Percentiles rank a stretch among this genome's conserved stretches.
These are phyloP conservation scores for Ethmia dodecea DNA, from an alignment of 2,888 invertebrate genomes.

Conservation along the genomic window DNA sequence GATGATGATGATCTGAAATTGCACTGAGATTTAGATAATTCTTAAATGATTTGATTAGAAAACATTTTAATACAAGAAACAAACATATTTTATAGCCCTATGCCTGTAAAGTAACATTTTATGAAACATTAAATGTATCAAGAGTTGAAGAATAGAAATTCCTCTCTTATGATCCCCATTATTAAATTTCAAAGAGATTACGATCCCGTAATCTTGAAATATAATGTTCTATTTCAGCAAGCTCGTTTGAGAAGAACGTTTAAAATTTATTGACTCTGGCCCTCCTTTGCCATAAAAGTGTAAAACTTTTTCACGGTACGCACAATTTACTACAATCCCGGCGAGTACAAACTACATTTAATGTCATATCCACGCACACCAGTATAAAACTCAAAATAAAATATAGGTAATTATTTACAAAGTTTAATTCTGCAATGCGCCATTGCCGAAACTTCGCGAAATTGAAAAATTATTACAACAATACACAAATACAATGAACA, in stretches of 20 bases:
- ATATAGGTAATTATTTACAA: conserved; percentile 30
- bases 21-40: too few relatives aligned
- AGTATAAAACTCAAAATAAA: conserved; percentile 21
- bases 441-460: conserved; percentile 37
- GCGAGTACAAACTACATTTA: conserved; percentile 35
- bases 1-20: too few relatives aligned
- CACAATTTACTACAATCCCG: conserved; percentile 45
- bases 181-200: conserved; percentile 63
- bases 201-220: conserved; percentile 56
- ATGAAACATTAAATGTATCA: conserved; percentile 11
- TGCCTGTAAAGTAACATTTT: too few relatives aligned
- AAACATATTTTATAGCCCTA: too few relatives aligned
- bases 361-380: conserved; percentile 30
- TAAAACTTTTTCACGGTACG: conserved; percentile 49
- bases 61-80: too few relatives aligned
- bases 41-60: too few relatives aligned
- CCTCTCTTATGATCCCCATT: conserved; percentile 45
- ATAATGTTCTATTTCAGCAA: conserved; percentile 48
- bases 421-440: conserved; percentile 55
- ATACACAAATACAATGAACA: conserved; percentile 26
- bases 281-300: conserved; percentile 49
- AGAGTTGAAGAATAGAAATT: conserved; percentile 29
- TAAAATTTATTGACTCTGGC: conserved; percentile 52
- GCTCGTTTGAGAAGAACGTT: conserved; percentile 47
- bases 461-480: conserved; percentile 38